phyloP scores from a whole-genome alignment of 2,113 vertebrate genomes.

The Tupaia chinensis region DNA sequence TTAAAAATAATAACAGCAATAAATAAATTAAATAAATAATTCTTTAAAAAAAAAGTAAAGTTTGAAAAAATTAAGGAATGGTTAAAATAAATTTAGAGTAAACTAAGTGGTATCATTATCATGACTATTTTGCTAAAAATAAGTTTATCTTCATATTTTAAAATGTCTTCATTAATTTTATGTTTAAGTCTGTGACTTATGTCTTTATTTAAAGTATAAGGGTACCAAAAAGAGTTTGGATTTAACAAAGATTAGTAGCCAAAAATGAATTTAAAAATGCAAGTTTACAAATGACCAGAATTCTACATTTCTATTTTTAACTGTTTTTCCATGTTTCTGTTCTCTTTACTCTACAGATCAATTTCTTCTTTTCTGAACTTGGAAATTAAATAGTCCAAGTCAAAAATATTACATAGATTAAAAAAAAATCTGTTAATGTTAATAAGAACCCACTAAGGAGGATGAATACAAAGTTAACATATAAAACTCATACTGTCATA shows the following conservation, averaged over 20 bases:
- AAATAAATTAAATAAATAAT: too few relatives aligned
- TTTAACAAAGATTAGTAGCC: not conserved
- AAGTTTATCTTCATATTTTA: conserved; percentile 29
- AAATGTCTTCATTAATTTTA: conserved; percentile 47
- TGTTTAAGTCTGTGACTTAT: conserved; percentile 22
- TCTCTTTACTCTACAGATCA: conserved; percentile 40
- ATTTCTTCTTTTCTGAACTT: conserved; percentile 23
- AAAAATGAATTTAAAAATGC: not conserved
- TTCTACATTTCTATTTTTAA: conserved; percentile 21
- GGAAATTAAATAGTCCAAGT: conserved; percentile 1
- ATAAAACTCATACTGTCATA: not conserved
- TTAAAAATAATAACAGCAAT: too few relatives aligned
- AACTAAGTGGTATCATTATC: not conserved
- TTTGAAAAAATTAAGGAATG: not conserved
- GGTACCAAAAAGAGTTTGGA: conserved; percentile 4
- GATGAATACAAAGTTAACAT: conserved; percentile 48
- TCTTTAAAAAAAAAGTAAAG: not conserved
- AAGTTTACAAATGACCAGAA: conserved; percentile 18
- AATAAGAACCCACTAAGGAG: not conserved
- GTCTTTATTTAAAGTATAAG: conserved; percentile 40
- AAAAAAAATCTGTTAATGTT: not conserved
- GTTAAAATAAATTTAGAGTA: conserved; percentile 29
- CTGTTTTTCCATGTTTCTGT: conserved; percentile 15
- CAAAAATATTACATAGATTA: not conserved
- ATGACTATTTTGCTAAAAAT: conserved; percentile 2